Evolutionary conservation across 2,113 vertebrate species (phyloP), one percentile per base, ranked within the genome.

Genomic region (Scortum barcoo): DNA sequence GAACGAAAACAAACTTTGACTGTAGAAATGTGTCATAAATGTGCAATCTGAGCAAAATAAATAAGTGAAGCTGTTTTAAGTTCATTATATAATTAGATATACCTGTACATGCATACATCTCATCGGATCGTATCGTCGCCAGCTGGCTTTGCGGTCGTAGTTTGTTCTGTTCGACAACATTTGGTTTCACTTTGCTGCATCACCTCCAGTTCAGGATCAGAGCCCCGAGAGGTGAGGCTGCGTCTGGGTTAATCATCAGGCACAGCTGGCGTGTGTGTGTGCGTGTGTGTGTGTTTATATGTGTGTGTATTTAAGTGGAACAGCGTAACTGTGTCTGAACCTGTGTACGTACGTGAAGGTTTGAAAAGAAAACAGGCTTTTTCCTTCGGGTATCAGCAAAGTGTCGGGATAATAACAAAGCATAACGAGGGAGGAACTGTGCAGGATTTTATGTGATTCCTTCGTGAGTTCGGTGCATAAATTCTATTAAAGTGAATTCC

Each of bases 171-270:
- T 81, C 9, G 0, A 76, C 72, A 2, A 38, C 83, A 85, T 83
- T 82, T 67, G 85, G 75, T 77, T 83, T 83, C 85, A 80, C 63
- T 86, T 84, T 83, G 61, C 83, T 66, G 73, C 69, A 38, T 86
- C 84, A 76, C 71, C 73, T 83, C 75, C 20, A 53, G 83, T 80
- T 70, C 85, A 61, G 76, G 76, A 17, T 85, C 72, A 78, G 57
- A 60, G 72, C 69, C 26, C 26, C 1, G 36, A 53, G 57, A 78
- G 73, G 72, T 30, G 68, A 70, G 57, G 65, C 33, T 2, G 58
- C 80, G 81, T 78, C 82, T 83, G 79, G 74, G 4, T 62, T 79
- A 66, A 30, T 65, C 80, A 86, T 86, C 62, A 75, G 50, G 50
- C 72, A 12, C 62, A 12, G 69, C 48, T 28, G 28, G 3, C n/a